Evolutionary conservation across 2,888 invertebrate genomes (phyloP), one percentile per base, ranked within the genome.

Genomic region (Pegoplata infirma): DNA sequence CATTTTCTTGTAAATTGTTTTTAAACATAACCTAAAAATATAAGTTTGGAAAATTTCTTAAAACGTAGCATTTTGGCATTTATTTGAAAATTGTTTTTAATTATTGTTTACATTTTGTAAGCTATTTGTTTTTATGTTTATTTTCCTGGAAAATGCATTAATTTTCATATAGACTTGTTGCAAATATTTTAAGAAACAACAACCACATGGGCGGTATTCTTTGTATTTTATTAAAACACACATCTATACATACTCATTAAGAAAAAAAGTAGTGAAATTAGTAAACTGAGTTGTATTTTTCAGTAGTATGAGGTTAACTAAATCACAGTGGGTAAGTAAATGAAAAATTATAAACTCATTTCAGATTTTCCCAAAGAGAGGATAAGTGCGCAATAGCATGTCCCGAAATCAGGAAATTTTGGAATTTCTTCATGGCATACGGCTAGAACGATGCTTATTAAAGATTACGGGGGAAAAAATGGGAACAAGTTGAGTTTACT

Each of bases 1-100:
- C 63, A 77, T 17, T 66, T 78, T 69, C 64, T 63, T 40, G 51
- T 17, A 46, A 36, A n/a, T n/a, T 40, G n/a, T 51, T 68, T 16
- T 66, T 71, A 17, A 49, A 49, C 66, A 47, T 79, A 79, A 79
- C 75, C 75, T 75, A 55, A 75, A 67, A 66, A 56, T 36, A n/a
- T n/a, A n/a, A 10, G 12, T 25, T 59, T 46, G 53, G 17, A 55
- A 23, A 36, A n/a, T 23, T 14, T 1, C 44, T 64, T 14, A 6
- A 44, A n/a, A n/a, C 3, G 12, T 23, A 17, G 3, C 6, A 25
- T n/a, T 12, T 16, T 5, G 19, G 23, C 12, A 23, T 10, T 14
- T 19, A 67, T n/a, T n/a, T n/a, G n/a, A n/a, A n/a, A n/a, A n/a
- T n/a, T 63, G 47, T 49, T 63, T 55, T 23, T 19, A 16, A 55